phyloP scores from a whole-genome alignment of 2,888 invertebrate genomes.

The Epinotia demarniana region DNA sequence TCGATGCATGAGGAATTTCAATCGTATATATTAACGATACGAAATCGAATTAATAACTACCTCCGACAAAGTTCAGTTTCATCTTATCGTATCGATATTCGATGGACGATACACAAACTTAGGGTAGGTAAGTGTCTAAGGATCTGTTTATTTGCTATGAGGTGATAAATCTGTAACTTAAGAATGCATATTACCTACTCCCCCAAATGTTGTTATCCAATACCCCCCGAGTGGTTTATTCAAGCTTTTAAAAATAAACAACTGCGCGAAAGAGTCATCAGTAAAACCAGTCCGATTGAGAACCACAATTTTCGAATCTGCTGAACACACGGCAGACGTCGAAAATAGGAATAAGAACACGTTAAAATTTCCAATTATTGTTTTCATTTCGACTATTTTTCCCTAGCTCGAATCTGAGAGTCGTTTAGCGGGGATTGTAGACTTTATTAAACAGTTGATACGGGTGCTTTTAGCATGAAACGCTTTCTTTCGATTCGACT shows the following conservation, averaged over 20 bases:
- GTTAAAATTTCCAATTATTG: conserved; percentile 24
- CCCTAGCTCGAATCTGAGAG: background rate
- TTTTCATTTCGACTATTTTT: conserved; percentile 13
- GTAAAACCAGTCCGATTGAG: background rate
- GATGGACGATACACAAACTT: background rate
- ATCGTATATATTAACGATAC: no score
- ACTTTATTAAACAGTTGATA: background rate
- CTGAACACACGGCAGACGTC: conserved; percentile 7
- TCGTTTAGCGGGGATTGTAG: background rate
- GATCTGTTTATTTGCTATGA: background rate
- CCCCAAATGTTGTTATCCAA: background rate
- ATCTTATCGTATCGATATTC: background rate
- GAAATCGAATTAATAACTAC: no score
- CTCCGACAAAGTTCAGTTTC: no score
- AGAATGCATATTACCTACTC: background rate
- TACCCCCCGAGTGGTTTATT: background rate
- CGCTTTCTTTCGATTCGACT: background rate
- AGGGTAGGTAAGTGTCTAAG: background rate
- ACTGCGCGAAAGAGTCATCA: background rate
- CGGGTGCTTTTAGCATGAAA: background rate
- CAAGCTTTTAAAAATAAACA: background rate
- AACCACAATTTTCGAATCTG: background rate
- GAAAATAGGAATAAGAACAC: conserved; percentile 9
- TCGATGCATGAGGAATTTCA: no score
- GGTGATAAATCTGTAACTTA: background rate